A percentile compares a stretch with the other conserved stretches of the same genome.
Evolutionary conservation across 2,113 vertebrate species (phyloP).

Genomic region (Rhizomys pruinosus): DNA sequence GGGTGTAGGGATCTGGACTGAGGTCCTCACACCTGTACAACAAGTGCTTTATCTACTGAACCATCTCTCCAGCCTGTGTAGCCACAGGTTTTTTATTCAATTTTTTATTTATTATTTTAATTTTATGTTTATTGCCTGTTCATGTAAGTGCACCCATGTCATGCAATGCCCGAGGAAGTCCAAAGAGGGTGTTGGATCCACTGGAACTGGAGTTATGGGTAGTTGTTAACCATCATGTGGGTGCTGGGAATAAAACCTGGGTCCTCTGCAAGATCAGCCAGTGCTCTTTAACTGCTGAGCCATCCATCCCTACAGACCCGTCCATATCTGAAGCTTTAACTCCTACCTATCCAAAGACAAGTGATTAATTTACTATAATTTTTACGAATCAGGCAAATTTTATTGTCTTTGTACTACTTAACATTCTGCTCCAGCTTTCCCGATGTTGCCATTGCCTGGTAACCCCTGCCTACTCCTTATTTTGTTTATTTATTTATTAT

Average conservation of each 20-base stretch:
- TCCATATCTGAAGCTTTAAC: not conserved
- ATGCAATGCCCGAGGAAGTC: too few species aligned
- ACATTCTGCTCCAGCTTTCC: not conserved
- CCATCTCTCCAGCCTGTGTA: not conserved
- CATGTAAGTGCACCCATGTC: too few species aligned
- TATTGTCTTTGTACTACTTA: not conserved
- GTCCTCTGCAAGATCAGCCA: too few species aligned
- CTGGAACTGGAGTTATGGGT: too few species aligned
- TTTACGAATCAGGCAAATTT: not conserved
- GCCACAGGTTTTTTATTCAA: too few species aligned
- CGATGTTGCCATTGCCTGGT: not conserved
- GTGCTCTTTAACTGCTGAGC: not conserved
- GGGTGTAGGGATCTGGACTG: not conserved
- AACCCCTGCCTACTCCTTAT: not conserved
- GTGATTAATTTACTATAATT: not conserved
- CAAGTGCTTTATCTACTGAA: not conserved
- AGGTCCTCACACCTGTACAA: not conserved
- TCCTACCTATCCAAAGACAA: not conserved
- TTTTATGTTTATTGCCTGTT: too few species aligned
- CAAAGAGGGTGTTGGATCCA: too few species aligned
- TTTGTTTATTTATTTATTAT: too few species aligned
- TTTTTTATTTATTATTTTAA: too few species aligned
- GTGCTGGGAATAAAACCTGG: too few species aligned
- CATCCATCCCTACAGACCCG: not conserved
- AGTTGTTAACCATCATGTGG: too few species aligned